These are phyloP conservation scores for Serilophus lunatus DNA, from an alignment of 2,113 vertebrate genomes.

Conservation along the genomic window DNA sequence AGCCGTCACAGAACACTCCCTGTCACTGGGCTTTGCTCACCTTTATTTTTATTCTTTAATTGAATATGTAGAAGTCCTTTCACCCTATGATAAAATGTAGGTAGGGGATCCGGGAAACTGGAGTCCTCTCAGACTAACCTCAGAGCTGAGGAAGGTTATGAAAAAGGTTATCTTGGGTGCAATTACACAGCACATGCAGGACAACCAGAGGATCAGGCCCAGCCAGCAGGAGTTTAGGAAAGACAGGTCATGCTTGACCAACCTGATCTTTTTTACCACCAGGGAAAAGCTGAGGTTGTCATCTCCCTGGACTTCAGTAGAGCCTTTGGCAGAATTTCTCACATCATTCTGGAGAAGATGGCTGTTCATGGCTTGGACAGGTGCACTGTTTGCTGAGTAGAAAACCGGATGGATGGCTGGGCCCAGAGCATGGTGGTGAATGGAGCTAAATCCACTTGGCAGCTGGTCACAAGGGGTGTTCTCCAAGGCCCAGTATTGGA, in stretches of 20 bases:
- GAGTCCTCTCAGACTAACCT: neutral
- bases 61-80: neutral
- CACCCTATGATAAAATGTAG: neutral
- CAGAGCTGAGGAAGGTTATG: neutral
- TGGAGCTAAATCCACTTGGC: neutral
- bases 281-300: neutral
- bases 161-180: neutral
- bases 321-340: neutral
- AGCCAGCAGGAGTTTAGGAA: neutral
- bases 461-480: neutral
- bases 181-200: too few species aligned
- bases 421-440: neutral
- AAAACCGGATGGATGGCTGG: neutral
- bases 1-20: neutral
- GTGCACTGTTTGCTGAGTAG: neutral
- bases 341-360: neutral
- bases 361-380: neutral
- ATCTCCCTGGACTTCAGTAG: rapidly evolving
- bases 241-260: neutral
- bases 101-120: neutral
- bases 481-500: too few species aligned
- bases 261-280: neutral
- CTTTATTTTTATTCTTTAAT: neutral
- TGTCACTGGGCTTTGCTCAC: rapidly evolving
- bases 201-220: neutral